Evolutionary conservation across 37 sponge, comb jelly and placozoan species (phyloP).

Genomic region (Crambe crambe): DNA sequence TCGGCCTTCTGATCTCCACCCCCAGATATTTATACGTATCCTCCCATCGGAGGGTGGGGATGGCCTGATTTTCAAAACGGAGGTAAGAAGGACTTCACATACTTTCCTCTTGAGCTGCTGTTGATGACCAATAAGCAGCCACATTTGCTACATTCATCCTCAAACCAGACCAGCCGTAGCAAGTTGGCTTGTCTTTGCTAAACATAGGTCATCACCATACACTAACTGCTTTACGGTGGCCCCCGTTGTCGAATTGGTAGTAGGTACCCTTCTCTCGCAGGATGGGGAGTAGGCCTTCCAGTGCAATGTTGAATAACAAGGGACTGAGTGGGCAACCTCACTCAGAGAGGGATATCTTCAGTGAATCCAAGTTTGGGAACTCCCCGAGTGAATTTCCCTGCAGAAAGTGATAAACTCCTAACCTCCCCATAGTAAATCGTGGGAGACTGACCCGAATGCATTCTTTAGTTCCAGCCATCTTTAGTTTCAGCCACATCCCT

Average conservation of each 20-base stretch:
- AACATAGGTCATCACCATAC: constrained; percentile 16
- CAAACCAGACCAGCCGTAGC: constrained; percentile 22
- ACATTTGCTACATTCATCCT: constrained; percentile 20
- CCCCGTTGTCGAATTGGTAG: constrained; percentile 6
- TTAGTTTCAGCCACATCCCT: background rate
- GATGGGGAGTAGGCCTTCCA: constrained; percentile 19
- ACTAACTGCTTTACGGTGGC: background rate
- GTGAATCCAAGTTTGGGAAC: constrained; percentile 2
- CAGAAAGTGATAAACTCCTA: constrained; percentile 2
- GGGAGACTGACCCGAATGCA: constrained; percentile 36
- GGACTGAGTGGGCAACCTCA: too few relatives aligned
- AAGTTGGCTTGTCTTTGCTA: background rate
- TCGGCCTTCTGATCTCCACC: too few relatives aligned
- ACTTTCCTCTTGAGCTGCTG: background rate
- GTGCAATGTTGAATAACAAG: constrained; percentile 23
- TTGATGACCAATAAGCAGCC: constrained; percentile 19
- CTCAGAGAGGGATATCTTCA: background rate
- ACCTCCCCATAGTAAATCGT: constrained; percentile 5
- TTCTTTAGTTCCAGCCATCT: constrained; percentile 52
- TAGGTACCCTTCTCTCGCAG: background rate
- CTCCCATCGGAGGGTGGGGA: too few relatives aligned
- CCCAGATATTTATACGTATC: too few relatives aligned
- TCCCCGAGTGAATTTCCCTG: constrained; percentile 24
- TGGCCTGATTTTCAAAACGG: background rate
- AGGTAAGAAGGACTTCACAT: background rate